Percentiles rank a stretch among this genome's conserved stretches.
phyloP scores from a whole-genome alignment of 2,797 vertebrate genomes.

The Erithacus rubecula region DNA sequence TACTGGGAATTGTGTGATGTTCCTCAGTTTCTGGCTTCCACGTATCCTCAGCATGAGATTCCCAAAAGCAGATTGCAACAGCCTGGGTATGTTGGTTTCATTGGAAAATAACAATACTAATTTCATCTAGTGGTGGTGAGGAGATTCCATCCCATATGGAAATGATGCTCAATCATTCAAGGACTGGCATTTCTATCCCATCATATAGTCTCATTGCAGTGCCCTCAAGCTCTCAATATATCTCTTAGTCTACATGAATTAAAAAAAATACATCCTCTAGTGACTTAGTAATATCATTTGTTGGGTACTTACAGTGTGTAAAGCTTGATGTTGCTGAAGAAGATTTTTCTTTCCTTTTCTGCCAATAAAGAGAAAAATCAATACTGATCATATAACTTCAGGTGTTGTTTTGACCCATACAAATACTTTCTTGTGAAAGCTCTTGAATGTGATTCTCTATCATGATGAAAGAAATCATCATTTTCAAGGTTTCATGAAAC shows the following conservation, averaged over 20 bases:
- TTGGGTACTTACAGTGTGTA: neutral
- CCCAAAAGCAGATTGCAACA: neutral
- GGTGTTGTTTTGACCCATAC: neutral
- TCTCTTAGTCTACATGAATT: neutral
- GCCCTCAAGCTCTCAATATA: neutral
- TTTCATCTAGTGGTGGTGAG: neutral
- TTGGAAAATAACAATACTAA: neutral
- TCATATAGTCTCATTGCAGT: accelerated
- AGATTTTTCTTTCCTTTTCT: neutral
- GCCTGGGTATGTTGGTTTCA: neutral
- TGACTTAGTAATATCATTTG: neutral
- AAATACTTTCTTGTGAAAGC: neutral
- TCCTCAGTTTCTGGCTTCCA: neutral
- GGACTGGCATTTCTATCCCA: neutral
- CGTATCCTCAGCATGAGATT: neutral
- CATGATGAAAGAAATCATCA: neutral
- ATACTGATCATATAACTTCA: neutral
- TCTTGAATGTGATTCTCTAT: neutral
- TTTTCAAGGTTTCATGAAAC: neutral
- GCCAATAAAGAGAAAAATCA: neutral
- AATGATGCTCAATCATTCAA: neutral
- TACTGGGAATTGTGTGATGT: neutral
- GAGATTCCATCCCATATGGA: neutral
- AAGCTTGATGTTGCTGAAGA: neutral
- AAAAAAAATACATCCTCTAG: neutral